A percentile compares a stretch with the other conserved stretches of the same genome.
phyloP scores from a whole-genome alignment of 2,888 invertebrate genomes.

The Agrilus mali region DNA sequence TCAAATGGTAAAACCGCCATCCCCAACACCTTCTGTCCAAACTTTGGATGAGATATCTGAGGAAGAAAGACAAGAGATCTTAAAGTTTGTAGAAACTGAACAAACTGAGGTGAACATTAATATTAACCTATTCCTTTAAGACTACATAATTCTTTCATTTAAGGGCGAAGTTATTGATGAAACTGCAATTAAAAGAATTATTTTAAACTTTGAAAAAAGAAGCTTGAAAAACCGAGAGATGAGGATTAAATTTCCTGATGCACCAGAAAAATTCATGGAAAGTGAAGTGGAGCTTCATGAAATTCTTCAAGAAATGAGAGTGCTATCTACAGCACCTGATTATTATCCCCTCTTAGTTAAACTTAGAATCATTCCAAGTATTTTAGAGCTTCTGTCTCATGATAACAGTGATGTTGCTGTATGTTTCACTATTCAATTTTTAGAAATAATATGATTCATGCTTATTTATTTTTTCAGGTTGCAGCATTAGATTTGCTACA shows the following conservation, averaged over 20 bases:
- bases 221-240: slow-evolving; percentile 91
- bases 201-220: slow-evolving; percentile 88
- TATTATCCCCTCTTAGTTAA: slow-evolving; percentile 86
- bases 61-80: slow-evolving; percentile 67
- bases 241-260: slow-evolving; percentile 95
- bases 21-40: slow-evolving; percentile 33
- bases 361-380: slow-evolving; percentile 73
- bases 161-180: slow-evolving; percentile 84
- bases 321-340: slow-evolving; percentile 89
- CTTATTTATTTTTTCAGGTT: slow-evolving; percentile 19
- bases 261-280: slow-evolving; percentile 96
- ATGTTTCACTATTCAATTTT: slow-evolving; percentile 12
- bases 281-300: slow-evolving; percentile 74
- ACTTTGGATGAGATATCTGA: slow-evolving; percentile 45
- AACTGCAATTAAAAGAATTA: slow-evolving; percentile 71
- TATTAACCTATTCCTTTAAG: not conserved
- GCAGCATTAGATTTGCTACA: slow-evolving; percentile 46
- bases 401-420: slow-evolving; percentile 83
- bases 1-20: slow-evolving; percentile 34
- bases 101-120: slow-evolving; percentile 48
- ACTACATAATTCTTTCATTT: slow-evolving; percentile 15
- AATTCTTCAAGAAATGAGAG: slow-evolving; percentile 78
- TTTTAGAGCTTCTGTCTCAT: slow-evolving; percentile 87
- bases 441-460: not conserved
- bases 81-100: slow-evolving; percentile 74